Evolutionary conservation across 2,797 vertebrate species (phyloP).

Genomic region (Tangara arthus): DNA sequence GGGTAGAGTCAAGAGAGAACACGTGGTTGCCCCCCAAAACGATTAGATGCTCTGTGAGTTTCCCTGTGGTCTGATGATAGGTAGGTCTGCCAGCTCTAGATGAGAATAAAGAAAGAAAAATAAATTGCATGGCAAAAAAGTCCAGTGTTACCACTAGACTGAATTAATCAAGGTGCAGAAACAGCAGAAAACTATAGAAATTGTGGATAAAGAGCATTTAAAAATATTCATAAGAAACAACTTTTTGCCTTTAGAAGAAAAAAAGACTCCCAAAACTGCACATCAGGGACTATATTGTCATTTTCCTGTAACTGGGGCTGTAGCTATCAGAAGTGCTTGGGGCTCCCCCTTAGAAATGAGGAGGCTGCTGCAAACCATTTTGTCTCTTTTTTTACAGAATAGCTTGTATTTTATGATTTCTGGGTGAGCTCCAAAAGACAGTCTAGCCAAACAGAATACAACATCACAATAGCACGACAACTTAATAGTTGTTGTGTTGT

Average conservation of each 20-base stretch:
- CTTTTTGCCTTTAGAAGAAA: not conserved
- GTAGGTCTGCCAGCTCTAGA: not conserved
- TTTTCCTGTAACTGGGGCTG: not conserved
- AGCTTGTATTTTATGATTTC: not conserved
- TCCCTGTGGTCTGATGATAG: not conserved
- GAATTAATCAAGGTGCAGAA: not conserved
- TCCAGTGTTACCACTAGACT: not conserved
- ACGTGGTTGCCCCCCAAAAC: not conserved
- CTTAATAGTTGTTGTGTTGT: not conserved
- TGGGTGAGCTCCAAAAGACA: not conserved
- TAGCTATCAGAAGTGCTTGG: not conserved
- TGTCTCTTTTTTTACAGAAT: not conserved
- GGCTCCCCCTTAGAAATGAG: not conserved
- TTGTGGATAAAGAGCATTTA: not conserved
- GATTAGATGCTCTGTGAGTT: not conserved
- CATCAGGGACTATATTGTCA: not conserved
- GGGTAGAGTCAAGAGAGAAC: not conserved
- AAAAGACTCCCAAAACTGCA: not conserved
- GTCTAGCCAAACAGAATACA: not conserved
- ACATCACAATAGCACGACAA: accelerated
- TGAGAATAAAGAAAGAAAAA: not conserved
- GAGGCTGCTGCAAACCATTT: not conserved
- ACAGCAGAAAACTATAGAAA: not conserved
- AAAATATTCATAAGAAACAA: not conserved
- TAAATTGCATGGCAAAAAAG: not conserved